Evolutionary conservation across 2,888 invertebrate genomes (phyloP).

Genomic region (Netelia melanura): DNA sequence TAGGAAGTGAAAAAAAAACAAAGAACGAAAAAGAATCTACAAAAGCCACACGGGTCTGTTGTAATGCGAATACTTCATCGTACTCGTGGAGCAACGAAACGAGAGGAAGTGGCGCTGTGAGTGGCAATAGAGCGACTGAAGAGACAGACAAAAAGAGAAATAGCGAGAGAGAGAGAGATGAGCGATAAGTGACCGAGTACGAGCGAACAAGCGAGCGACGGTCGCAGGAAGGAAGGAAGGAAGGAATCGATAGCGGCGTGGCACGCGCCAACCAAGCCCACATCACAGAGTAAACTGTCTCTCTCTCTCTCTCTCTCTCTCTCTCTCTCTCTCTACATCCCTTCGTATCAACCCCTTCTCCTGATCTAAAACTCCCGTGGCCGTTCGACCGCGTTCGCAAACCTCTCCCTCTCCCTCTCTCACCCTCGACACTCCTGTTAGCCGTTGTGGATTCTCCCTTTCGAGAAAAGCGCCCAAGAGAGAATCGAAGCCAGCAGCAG

Average conservation of each 20-base stretch:
- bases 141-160: constrained; percentile 35
- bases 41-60: constrained; percentile 53
- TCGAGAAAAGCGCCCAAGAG: constrained; percentile 40
- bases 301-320: constrained; percentile 22
- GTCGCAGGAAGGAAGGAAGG: constrained; percentile 68
- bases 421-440: constrained; percentile 49
- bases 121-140: constrained; percentile 62
- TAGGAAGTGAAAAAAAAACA: constrained; percentile 25
- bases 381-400: constrained; percentile 42
- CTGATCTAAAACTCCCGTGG: constrained; percentile 54
- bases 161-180: constrained; percentile 38
- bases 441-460: constrained; percentile 24
- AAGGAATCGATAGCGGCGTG: constrained; percentile 74
- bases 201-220: constrained; percentile 50
- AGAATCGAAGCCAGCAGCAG: constrained; percentile 32
- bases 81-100: constrained; percentile 40
- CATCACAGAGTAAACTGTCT: constrained; percentile 51
- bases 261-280: constrained; percentile 74
- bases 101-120: constrained; percentile 56
- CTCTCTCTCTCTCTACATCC: constrained; percentile 50
- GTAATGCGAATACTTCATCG: constrained; percentile 57
- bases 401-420: constrained; percentile 57
- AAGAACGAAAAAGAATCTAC: constrained; percentile 1
- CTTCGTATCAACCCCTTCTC: constrained; percentile 12
- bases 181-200: constrained; percentile 30